Conservation (phyloP, 1,140 invertebrate genomes). For the Drosophila asahinai region DNA sequence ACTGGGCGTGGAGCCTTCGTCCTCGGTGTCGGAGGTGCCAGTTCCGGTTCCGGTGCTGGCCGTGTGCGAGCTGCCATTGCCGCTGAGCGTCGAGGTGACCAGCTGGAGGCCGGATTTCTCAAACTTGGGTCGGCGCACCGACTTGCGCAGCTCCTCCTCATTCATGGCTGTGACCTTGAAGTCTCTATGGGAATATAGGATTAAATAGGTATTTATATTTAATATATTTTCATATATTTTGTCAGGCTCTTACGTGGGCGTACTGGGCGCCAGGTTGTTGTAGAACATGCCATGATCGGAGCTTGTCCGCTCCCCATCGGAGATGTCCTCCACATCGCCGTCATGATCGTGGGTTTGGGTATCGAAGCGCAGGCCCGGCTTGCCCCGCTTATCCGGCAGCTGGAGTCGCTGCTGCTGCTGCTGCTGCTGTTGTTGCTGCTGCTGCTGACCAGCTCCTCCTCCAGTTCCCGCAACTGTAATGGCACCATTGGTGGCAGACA, state of each 20-base stretch:
- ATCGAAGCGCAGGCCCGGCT: conserved; percentile 79
- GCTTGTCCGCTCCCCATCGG: conserved; percentile 92
- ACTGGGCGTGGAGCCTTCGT: conserved; percentile 91
- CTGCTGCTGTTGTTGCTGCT: conserved; percentile 41
- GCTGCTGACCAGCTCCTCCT: conserved; percentile 6
- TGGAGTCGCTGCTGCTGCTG: conserved; percentile 54
- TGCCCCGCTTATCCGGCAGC: conserved; percentile 66
- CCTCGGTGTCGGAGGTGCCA: conserved; percentile 92
- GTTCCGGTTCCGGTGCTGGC: conserved; percentile 89
- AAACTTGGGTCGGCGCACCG: conserved; percentile 90
- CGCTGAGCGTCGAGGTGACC: conserved; percentile 60
- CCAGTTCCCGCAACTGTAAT: conserved; percentile 14
- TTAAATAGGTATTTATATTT: background rate
- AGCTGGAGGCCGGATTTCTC: conserved; percentile 86
- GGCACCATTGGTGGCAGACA: conserved; percentile 82
- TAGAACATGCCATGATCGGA: conserved; percentile 88
- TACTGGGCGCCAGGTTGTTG: conserved; percentile 77
- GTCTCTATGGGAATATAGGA: conserved; percentile 86
- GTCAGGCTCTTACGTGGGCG: conserved; percentile 74
- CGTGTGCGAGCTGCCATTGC: conserved; percentile 83
- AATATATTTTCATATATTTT: background rate
- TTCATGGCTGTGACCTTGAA: conserved; percentile 95
- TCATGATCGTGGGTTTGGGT: conserved; percentile 90
- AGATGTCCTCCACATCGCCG: conserved; percentile 94
- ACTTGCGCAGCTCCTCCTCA: conserved; percentile 92